Conservation (phyloP, 1,140 invertebrate species). For the Hormaphis cornu region DNA sequence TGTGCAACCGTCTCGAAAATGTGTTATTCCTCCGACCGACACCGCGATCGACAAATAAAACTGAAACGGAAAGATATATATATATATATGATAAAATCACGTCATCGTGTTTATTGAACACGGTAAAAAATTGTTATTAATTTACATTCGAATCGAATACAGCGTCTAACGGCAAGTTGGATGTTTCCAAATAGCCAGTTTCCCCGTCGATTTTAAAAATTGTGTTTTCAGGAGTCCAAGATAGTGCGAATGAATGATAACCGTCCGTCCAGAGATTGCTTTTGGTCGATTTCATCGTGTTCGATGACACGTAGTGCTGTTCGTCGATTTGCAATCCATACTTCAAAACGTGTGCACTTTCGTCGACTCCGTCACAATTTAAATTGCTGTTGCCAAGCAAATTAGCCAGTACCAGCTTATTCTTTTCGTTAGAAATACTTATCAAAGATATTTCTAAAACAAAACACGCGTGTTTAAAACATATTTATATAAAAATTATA, state of each 20-base stretch:
- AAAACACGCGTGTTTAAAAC: too few species aligned
- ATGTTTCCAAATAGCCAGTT: background rate
- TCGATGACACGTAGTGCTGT: background rate
- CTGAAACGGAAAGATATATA: constrained; percentile 38
- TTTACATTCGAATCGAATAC: background rate
- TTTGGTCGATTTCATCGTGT: background rate
- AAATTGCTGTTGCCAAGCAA: background rate
- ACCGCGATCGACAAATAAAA: constrained; percentile 49
- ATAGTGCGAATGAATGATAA: background rate
- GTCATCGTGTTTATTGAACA: background rate
- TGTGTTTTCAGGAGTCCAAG: background rate
- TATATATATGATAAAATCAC: background rate
- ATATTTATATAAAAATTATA: too few species aligned
- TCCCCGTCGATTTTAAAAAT: background rate
- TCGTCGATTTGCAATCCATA: background rate
- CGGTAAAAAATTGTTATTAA: background rate
- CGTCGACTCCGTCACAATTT: background rate
- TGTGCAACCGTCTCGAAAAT: constrained; percentile 45
- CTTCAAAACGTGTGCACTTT: background rate
- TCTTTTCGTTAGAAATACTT: background rate
- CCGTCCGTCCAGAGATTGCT: background rate
- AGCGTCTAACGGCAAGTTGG: background rate
- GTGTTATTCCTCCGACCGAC: constrained; percentile 48
- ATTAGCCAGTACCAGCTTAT: background rate
- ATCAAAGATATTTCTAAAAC: background rate